phyloP scores from a whole-genome alignment of 1,140 invertebrate genomes.

The Catajapyx aquilonaris region DNA sequence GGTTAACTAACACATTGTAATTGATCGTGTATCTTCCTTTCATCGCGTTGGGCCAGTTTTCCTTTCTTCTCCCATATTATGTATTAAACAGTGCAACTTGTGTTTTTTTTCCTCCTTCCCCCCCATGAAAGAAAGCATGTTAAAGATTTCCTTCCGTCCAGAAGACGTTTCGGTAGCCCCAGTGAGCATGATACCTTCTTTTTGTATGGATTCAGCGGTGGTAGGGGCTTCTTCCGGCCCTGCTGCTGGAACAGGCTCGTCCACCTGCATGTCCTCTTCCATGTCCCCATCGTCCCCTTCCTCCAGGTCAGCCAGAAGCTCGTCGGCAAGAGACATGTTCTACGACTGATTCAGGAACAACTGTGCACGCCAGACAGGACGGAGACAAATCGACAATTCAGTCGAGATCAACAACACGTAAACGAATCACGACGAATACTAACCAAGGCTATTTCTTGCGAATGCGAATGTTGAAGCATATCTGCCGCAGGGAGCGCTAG shows the following conservation, averaged over 20 bases:
- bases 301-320: constrained; percentile 83
- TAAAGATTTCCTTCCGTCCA: constrained; percentile 13
- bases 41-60: too few species aligned
- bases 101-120: constrained; percentile 6
- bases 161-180: neutral
- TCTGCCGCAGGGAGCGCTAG: too few species aligned
- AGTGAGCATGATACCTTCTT: neutral
- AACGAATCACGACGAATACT: too few species aligned
- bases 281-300: constrained; percentile 51
- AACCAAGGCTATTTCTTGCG: too few species aligned
- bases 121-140: constrained; percentile 4
- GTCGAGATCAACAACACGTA: too few species aligned
- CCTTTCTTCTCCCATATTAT: constrained; percentile 25
- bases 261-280: constrained; percentile 15
- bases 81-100: constrained; percentile 6
- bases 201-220: too few species aligned
- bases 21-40: too few species aligned
- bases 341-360: too few species aligned
- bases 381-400: too few species aligned
- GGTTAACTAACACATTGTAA: too few species aligned
- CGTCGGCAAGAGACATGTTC: constrained; percentile 82
- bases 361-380: too few species aligned
- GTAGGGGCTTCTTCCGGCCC: neutral
- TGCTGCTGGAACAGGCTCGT: constrained; percentile 8
- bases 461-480: too few species aligned